Evolutionary conservation across 2,888 invertebrate genomes (phyloP), one percentile per base, ranked within the genome.

Genomic region (Eupithecia subfuscata): DNA sequence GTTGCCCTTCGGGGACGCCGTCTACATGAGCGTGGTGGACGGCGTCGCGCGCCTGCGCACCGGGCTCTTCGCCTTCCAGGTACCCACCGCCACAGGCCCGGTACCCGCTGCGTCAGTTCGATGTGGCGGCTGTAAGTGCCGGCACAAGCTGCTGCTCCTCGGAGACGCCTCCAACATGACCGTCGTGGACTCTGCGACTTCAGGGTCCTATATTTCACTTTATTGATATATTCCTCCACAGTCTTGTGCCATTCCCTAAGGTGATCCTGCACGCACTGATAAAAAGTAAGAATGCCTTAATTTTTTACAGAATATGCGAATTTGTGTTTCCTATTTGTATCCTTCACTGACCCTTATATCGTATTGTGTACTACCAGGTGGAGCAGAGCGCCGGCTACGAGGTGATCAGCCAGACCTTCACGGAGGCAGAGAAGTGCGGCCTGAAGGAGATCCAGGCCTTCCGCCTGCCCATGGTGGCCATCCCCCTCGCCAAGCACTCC

Each of bases 381-480:
- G 96, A 96, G 81, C 88, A 95, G 37, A 94, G 95, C 69, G 91
- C 96, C 0, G 96, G 95, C 12, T 96, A 96, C 86, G 95, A 96
- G 80, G 91, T 96, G 22, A 96, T 96, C 78, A 95, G 95, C 85
- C 93, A 95, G 82, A 96, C 96, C 1, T 96, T 95, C 84, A 95
- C 92, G 78, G 96, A 96, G 87, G 91, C 92, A 5, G 96, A 96
- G 86, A 96, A 96, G 87, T 96, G 96, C 82, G 95, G 95, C 2
- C 89, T 96, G 30, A 93, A 94, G 85, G 95, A 96, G 83, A 91
- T 96, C 81, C 95, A 95, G 79, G 95, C 96, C 2, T 96, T 96
- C 88, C 94, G 94, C 78, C 84, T 96, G 82, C 96, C 96, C 69
- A 92, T 94, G 88, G 91, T 95, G 77, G 92, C 95, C 14, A 89